These are phyloP conservation scores for Elymnias hypermnestra DNA, from an alignment of 1,140 invertebrate species.

Conservation along the genomic window DNA sequence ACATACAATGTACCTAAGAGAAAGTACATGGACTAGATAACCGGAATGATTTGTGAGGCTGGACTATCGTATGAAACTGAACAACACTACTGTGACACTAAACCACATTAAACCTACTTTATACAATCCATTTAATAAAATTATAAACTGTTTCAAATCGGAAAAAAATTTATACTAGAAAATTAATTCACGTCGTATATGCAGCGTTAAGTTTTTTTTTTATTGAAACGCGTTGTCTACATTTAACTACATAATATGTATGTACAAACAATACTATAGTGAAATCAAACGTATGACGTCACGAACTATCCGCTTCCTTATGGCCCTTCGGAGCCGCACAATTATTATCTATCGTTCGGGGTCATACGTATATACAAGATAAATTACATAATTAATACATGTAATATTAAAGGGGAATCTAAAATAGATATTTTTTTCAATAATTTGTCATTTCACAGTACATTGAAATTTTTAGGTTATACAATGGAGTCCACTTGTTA, in stretches of 20 bases:
- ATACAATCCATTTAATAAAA: conserved; percentile 59
- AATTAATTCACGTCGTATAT: conserved; percentile 10
- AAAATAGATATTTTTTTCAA: conserved; percentile 47
- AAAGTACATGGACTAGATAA: conserved; percentile 56
- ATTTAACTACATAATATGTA: conserved; percentile 60
- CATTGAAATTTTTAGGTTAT: conserved; percentile 34
- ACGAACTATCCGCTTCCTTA: conserved; percentile 34
- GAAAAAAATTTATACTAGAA: conserved; percentile 19
- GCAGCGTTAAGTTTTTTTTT: not conserved
- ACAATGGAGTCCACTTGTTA: conserved; percentile 54
- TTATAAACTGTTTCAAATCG: not conserved
- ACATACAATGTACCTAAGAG: conserved; percentile 48
- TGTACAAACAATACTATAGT: conserved; percentile 65
- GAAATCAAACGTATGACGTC: conserved; percentile 59
- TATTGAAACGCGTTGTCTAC: conserved; percentile 44
- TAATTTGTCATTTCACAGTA: conserved; percentile 48
- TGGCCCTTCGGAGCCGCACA: conserved; percentile 44
- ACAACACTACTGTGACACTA: conserved; percentile 22
- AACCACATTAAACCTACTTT: conserved; percentile 66
- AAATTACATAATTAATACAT: conserved; percentile 64
- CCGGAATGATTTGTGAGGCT: conserved; percentile 38
- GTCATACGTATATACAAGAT: conserved; percentile 73
- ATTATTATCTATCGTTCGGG: conserved; percentile 46
- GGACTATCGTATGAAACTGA: conserved; percentile 24
- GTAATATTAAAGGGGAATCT: conserved; percentile 60